Base-by-base conservation (phyloP, 2,113 vertebrate species). In the Carlito syrichta region DNA sequence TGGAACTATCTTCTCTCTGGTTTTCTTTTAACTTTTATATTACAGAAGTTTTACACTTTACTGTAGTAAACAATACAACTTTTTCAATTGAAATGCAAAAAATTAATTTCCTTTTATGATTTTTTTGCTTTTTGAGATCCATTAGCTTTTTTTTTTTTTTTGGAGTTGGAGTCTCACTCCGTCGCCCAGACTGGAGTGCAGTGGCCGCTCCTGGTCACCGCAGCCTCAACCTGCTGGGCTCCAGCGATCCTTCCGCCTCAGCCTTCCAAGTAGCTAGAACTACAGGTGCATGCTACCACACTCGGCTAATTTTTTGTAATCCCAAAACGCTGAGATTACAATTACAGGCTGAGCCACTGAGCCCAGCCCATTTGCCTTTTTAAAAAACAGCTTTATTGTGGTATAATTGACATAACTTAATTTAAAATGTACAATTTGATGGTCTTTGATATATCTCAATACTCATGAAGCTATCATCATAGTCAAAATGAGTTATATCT, bases 41-140 rank as follows among this genome's bases (percentile, higher is more conserved):
- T 92, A 73, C n/a, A 25, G 54, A 48, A 60, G 16, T 43, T 87
- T 93, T 90, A 77, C 30, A 90, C 62, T 94, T 96, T 87, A 78
- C 88, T 94, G 25, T 84, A 90, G 11, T 86, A 48, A 87, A 56
- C 66, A n/a, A n/a, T n/a, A 69, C 4, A 63, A 62, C 50, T 92
- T 74, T 81, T 12, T 45, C 19, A 78, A 25, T 52, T 73, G 71
- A 96, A 92, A 91, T 17, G 12, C 79, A n/a, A n/a, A 63, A 78
- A 43, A 45, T 79, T 66, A 73, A 54, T 83, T 95, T 48, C 8
- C 2, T 69, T 88, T 85, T 68, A 77, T 63, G 32, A 40, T 91
- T 69, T 79, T 94, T 79, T 87, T 16, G 22, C 77, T 81, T 81
- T 92, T 17, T 4, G 68, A n/a, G n/a, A n/a, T n/a, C n/a, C n/a